Evolutionary conservation across 1,140 invertebrate species (phyloP).

Genomic region (Melitaea cinxia): DNA sequence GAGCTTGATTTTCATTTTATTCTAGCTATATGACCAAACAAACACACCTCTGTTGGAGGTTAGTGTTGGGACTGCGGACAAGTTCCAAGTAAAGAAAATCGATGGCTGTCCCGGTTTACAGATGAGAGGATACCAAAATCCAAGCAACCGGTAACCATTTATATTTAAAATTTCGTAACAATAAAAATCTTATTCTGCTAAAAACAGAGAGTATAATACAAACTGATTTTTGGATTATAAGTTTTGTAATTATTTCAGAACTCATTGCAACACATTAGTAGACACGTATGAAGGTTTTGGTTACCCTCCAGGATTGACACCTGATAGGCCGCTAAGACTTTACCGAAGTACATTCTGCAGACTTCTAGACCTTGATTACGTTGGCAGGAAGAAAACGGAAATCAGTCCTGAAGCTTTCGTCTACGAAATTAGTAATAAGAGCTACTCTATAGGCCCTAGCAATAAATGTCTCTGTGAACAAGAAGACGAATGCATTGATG

Average conservation of each 20-base stretch:
- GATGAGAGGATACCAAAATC: constrained; percentile 46
- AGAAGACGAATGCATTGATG: constrained; percentile 82
- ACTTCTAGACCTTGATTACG: constrained; percentile 82
- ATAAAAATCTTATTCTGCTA: too few species aligned
- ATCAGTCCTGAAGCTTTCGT: constrained; percentile 74
- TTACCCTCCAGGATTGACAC: constrained; percentile 82
- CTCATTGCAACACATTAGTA: constrained; percentile 53
- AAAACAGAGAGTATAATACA: too few species aligned
- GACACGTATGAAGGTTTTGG: constrained; percentile 83
- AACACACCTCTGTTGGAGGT: constrained; percentile 46
- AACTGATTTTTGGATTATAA: constrained; percentile 7
- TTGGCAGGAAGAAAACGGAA: constrained; percentile 59
- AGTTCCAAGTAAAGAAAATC: constrained; percentile 64
- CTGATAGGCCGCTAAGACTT: constrained; percentile 81
- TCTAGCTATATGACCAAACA: constrained; percentile 59
- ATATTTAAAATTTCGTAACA: neutral
- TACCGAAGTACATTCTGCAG: constrained; percentile 88
- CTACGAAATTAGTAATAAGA: constrained; percentile 74
- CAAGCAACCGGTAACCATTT: constrained; percentile 39
- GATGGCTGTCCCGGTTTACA: constrained; percentile 53
- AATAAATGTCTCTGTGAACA: constrained; percentile 84
- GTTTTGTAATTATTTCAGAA: constrained; percentile 38
- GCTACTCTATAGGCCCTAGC: constrained; percentile 82
- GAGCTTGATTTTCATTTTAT: constrained; percentile 8
- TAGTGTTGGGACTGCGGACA: constrained; percentile 40